Evolutionary conservation across 2,113 vertebrate species (phyloP).

Genomic region (Bos indicus): DNA sequence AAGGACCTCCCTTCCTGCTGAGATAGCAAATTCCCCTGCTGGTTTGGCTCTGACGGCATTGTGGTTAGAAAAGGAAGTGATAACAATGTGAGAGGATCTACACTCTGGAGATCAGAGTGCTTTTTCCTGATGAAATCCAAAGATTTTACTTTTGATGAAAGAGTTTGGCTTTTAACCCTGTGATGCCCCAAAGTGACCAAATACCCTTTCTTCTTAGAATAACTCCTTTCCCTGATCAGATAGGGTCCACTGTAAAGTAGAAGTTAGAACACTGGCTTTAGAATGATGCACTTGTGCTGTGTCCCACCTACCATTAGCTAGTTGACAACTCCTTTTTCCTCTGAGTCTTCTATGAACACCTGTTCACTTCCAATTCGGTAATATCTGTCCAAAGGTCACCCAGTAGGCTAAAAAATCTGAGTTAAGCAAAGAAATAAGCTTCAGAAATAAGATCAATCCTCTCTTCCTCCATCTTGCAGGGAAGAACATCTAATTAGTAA

Average conservation of each 20-base stretch:
- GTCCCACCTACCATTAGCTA: not conserved
- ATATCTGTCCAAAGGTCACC: not conserved
- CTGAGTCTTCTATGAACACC: not conserved
- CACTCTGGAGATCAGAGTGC: not conserved
- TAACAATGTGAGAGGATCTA: not conserved
- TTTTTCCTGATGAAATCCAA: not conserved
- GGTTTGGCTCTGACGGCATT: not conserved
- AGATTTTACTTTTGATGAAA: not conserved
- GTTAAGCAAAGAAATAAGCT: not conserved
- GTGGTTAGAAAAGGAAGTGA: not conserved
- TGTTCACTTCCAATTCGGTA: not conserved
- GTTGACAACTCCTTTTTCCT: not conserved
- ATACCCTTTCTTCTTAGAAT: not conserved
- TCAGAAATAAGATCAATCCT: not conserved
- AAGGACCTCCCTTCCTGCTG: accelerated
- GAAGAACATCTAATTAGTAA: not conserved
- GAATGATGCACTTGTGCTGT: not conserved
- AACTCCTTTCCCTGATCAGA: not conserved
- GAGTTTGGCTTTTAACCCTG: not conserved
- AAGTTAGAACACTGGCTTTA: too few species aligned
- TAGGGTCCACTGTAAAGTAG: accelerated
- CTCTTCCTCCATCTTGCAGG: not conserved
- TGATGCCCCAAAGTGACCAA: not conserved
- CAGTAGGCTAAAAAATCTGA: not conserved
- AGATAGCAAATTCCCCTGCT: not conserved